A percentile compares a stretch with the other conserved stretches of the same genome.
Evolutionary conservation across 2,888 invertebrate species (phyloP).

Genomic region (Dicycla oo): DNA sequence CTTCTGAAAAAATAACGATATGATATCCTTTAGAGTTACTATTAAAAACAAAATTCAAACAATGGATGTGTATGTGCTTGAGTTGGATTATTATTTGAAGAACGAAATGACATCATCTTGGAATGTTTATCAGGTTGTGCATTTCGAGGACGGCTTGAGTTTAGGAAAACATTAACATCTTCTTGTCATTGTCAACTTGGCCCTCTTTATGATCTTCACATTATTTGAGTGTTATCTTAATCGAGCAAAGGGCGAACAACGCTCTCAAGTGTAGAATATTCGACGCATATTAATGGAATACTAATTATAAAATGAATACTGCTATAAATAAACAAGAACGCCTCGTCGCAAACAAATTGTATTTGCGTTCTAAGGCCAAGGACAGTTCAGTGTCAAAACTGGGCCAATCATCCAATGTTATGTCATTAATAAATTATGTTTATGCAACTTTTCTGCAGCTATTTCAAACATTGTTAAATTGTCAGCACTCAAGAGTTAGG

Average conservation of each 20-base stretch:
- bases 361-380: conserved; percentile 20
- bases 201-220: not conserved
- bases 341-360: not conserved
- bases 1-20: not conserved
- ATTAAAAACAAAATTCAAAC: conserved; percentile 16
- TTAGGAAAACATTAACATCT: conserved; percentile 3
- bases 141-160: conserved; percentile 8
- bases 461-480: conserved; percentile 3
- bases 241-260: not conserved
- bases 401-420: not conserved
- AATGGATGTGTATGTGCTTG: conserved; percentile 2
- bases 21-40: not conserved
- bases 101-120: conserved; percentile 1
- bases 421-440: not conserved
- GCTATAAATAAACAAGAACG: conserved; percentile 14
- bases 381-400: conserved; percentile 14
- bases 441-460: not conserved
- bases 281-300: not conserved
- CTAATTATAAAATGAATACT: not conserved
- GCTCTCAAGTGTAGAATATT: conserved; percentile 5
- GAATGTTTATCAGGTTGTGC: not conserved
- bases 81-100: not conserved
- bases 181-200: not conserved
- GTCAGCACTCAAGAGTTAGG: not conserved
- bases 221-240: conserved; percentile 4